phyloP scores from a whole-genome alignment of 2,888 invertebrate genomes.

The Stenchaetothrips biformis region DNA sequence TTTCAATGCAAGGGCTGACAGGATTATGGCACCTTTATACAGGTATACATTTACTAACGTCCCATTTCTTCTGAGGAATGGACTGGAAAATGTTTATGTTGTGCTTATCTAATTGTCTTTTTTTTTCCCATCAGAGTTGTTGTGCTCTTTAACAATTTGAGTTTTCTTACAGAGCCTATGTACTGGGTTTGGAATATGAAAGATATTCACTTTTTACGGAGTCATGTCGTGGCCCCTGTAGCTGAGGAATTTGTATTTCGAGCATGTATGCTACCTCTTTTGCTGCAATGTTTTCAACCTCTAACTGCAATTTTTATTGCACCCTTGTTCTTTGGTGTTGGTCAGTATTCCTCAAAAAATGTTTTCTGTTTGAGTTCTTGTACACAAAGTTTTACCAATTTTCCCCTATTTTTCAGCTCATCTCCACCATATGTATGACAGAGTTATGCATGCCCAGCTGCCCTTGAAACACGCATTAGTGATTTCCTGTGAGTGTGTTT shows the following conservation, averaged over 20 bases:
- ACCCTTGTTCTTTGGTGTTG: conserved; percentile 87
- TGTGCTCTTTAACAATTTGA: neutral
- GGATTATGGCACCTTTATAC: conserved; percentile 64
- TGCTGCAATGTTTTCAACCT: conserved; percentile 75
- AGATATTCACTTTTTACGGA: conserved; percentile 50
- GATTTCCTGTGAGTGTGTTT: conserved; percentile 60
- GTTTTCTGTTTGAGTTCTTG: conserved; percentile 21
- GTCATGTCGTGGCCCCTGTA: conserved; percentile 84
- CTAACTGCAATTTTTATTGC: conserved; percentile 73
- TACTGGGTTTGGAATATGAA: conserved; percentile 36
- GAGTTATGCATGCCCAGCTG: conserved; percentile 61
- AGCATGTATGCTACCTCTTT: conserved; percentile 88
- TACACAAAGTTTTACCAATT: conserved; percentile 27
- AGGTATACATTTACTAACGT: conserved; percentile 49
- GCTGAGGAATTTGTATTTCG: conserved; percentile 95
- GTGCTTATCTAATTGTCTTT: neutral
- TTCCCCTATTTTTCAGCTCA: conserved; percentile 61
- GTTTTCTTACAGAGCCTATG: conserved; percentile 33
- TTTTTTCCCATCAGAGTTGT: conserved; percentile 14
- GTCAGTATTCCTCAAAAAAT: conserved; percentile 49
- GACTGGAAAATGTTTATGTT: conserved; percentile 9
- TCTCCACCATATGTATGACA: conserved; percentile 85
- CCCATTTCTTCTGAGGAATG: conserved; percentile 26
- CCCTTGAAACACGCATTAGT: conserved; percentile 63
- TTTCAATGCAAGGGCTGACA: conserved; percentile 65